A percentile compares a stretch with the other conserved stretches of the same genome.
Conservation (phyloP, 1,140 invertebrate genomes). For the Philopotamus ludificatus region DNA sequence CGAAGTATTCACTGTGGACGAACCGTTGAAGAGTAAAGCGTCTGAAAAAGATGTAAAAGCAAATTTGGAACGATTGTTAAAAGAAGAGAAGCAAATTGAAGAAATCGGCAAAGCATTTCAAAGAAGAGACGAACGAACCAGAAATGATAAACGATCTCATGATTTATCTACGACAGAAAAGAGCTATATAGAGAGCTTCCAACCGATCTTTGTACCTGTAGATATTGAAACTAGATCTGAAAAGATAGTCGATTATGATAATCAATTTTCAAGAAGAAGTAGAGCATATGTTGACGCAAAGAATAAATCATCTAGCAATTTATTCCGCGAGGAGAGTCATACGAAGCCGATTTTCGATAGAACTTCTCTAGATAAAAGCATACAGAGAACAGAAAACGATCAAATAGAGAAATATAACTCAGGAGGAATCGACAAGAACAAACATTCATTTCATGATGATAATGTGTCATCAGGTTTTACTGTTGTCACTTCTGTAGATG, state of each 20-base stretch:
- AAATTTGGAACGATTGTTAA: slow-evolving; percentile 51
- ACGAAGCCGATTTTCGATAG: neutral
- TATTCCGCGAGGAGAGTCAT: neutral
- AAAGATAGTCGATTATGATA: slow-evolving; percentile 16
- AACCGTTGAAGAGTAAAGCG: slow-evolving; percentile 41
- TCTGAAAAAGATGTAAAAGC: slow-evolving; percentile 45
- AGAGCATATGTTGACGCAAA: slow-evolving; percentile 5
- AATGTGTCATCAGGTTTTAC: neutral
- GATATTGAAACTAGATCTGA: slow-evolving; percentile 30
- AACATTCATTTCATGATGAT: neutral
- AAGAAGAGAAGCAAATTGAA: slow-evolving; percentile 55
- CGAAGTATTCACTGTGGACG: slow-evolving; percentile 53
- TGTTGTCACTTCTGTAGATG: neutral
- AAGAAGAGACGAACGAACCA: slow-evolving; percentile 46
- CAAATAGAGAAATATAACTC: too few relatives aligned
- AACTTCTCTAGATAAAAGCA: neutral
- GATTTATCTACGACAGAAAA: slow-evolving; percentile 50
- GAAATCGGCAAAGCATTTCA: slow-evolving; percentile 52
- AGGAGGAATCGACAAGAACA: neutral
- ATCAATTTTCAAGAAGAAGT: slow-evolving; percentile 4
- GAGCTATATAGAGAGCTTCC: slow-evolving; percentile 36
- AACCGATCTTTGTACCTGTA: slow-evolving; percentile 34
- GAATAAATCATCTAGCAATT: neutral
- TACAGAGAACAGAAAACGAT: neutral
- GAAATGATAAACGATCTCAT: slow-evolving; percentile 51